A percentile compares a stretch with the other conserved stretches of the same genome.
Evolutionary conservation across 2,888 invertebrate genomes (phyloP).

Genomic region (Platerodrilus igneus): DNA sequence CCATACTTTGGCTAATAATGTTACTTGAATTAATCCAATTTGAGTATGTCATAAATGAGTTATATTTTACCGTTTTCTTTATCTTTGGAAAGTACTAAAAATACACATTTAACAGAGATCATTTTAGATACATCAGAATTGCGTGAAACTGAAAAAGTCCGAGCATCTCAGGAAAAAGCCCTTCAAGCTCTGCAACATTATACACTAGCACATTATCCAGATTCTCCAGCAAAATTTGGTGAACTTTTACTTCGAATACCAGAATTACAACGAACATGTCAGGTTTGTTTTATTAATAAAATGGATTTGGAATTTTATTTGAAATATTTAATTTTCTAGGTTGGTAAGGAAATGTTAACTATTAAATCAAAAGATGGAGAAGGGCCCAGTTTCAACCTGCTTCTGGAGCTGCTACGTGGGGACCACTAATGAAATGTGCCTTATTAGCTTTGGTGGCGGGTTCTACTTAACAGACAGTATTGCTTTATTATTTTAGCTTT

Average conservation of each 20-base stretch:
- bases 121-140: constrained; percentile 90
- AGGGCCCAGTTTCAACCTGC: constrained; percentile 85
- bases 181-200: constrained; percentile 89
- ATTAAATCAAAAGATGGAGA: constrained; percentile 86
- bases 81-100: not conserved
- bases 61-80: not conserved
- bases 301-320: too few species aligned
- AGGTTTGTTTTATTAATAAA: constrained; percentile 53
- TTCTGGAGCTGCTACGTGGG: constrained; percentile 92
- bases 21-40: constrained; percentile 6
- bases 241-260: constrained; percentile 89
- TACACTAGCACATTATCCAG: constrained; percentile 85
- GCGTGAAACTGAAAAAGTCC: constrained; percentile 88
- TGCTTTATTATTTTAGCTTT: constrained; percentile 43
- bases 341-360: constrained; percentile 88
- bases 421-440: constrained; percentile 69
- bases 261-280: constrained; percentile 91
- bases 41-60: constrained; percentile 2
- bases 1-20: too few species aligned
- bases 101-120: too few species aligned
- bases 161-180: constrained; percentile 91
- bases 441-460: constrained; percentile 47
- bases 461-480: constrained; percentile 46
- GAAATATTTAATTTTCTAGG: constrained; percentile 62
- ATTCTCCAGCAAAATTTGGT: constrained; percentile 91